Evolutionary conservation across 1,140 invertebrate species (phyloP), one percentile per base, ranked within the genome.

Genomic region (Helicoverpa armigera): DNA sequence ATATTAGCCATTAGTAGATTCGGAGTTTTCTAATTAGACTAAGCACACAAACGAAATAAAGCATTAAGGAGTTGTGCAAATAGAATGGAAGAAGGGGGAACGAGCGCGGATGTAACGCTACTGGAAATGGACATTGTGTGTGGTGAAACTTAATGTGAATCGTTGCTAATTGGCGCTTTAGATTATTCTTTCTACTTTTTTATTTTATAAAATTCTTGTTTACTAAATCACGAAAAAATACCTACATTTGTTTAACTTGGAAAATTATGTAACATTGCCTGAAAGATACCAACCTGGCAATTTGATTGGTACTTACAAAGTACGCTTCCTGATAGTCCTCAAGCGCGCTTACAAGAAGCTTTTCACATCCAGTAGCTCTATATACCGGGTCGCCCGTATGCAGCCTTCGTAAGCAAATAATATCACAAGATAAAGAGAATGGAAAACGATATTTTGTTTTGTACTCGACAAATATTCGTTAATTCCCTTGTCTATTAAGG

Each of bases 11-110:
- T 92, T 93, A 93, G 88, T 86, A 82, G 82, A 80, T 84, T 60
- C 85, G 77, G 89, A 94, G 88, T 94, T 94, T 94, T 94, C 90
- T 92, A 94, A 94, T 94, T 94, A 94, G 92, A 93, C 90, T 90
- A 88, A 90, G 85, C 90, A 94, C 90, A 94, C 92, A 93, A 85
- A 91, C 86, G 91, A 92, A 93, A 93, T 93, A 92, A 94, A 93
- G 91, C 91, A 93, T 93, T 93, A 92, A 94, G 92, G 91, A 93
- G 87, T 90, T 92, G 89, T 85, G 88, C 91, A 94, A 94, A 94
- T 89, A 93, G 81, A 86, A 89, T 82, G 86, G 82, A 87, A 85
- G 89, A 89, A 88, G 91, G 90, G 88, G 88, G 83, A 86, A 81
- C 35, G 65, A 56, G 74, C 81, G 75, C 14, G 50, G 79, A 87